Percentiles rank a stretch among this genome's conserved stretches.
Conservation (phyloP, 2,888 invertebrate species). For the Acanthacorydalis orientalis region DNA sequence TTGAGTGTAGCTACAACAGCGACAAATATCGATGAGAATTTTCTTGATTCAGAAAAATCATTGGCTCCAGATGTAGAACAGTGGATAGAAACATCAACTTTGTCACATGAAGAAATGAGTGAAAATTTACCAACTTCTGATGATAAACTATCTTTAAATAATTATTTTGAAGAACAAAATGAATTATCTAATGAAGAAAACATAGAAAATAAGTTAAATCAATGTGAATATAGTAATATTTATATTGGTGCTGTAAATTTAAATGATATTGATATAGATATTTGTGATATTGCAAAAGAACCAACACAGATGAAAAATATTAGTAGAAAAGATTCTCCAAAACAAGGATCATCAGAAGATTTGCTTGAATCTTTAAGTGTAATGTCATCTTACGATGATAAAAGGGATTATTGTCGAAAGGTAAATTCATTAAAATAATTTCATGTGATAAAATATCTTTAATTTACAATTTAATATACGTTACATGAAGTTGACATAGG, state of each 20-base stretch:
- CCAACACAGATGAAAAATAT: constrained; percentile 3
- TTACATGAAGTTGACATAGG: constrained; percentile 46
- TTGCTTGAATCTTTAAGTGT: neutral
- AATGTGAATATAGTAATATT: constrained; percentile 14
- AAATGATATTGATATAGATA: constrained; percentile 5
- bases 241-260: constrained; percentile 13
- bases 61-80: constrained; percentile 22
- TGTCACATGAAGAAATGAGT: constrained; percentile 17
- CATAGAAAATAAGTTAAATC: constrained; percentile 1
- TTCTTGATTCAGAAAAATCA: constrained; percentile 22
- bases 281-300: constrained; percentile 1
- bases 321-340: constrained; percentile 19
- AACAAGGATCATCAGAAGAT: constrained; percentile 17
- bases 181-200: neutral
- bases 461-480: neutral
- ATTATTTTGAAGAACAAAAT: constrained; percentile 3
- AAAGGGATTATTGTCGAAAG: neutral
- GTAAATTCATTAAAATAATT: neutral
- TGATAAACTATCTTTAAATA: constrained; percentile 9
- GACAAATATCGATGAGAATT: constrained; percentile 20
- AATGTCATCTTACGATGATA: neutral
- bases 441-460: neutral
- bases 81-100: constrained; percentile 25
- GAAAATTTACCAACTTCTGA: constrained; percentile 13
- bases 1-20: constrained; percentile 25